These are phyloP conservation scores for Pseudomyrmex gracilis DNA, from an alignment of 1,140 invertebrate genomes.

Conservation along the genomic window DNA sequence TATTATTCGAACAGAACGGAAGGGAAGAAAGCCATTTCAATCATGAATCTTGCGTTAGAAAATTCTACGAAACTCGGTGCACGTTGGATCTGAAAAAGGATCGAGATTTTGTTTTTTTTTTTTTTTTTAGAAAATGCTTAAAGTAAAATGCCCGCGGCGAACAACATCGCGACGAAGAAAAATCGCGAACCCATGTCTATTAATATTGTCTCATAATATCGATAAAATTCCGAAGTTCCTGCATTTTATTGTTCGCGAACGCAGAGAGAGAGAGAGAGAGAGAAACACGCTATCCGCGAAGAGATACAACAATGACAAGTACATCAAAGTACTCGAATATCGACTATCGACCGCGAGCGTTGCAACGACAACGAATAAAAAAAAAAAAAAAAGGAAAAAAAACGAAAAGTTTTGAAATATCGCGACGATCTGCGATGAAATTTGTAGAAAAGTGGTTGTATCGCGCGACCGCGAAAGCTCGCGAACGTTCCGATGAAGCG, in stretches of 20 bases:
- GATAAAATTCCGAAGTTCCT: conserved; percentile 3
- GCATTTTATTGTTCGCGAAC: conserved; percentile 1
- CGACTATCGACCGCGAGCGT: neutral
- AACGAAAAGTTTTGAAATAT: conserved; percentile 32
- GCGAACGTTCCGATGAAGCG: conserved; percentile 26
- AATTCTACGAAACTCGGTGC: neutral
- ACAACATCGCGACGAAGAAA: neutral
- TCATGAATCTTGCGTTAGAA: neutral
- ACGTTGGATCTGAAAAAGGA: neutral
- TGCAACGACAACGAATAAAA: neutral
- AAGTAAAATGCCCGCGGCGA: too few species aligned
- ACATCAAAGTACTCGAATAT: conserved; percentile 22
- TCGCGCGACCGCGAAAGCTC: conserved; percentile 10
- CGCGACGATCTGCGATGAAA: conserved; percentile 40
- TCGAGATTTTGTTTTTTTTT: neutral
- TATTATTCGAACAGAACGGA: conserved; percentile 19
- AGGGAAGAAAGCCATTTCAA: conserved; percentile 5
- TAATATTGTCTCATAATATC: neutral
- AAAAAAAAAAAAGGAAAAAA: conserved; percentile 11
- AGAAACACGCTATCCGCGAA: neutral
- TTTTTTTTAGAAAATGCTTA: too few species aligned
- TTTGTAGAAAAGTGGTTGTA: conserved; percentile 48
- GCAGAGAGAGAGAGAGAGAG: too few species aligned
- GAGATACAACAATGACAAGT: conserved; percentile 38
- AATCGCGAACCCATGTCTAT: neutral